A percentile compares a stretch with the other conserved stretches of the same genome.
Evolutionary conservation across 2,797 vertebrate genomes (phyloP).

Genomic region (Sciurus carolinensis): DNA sequence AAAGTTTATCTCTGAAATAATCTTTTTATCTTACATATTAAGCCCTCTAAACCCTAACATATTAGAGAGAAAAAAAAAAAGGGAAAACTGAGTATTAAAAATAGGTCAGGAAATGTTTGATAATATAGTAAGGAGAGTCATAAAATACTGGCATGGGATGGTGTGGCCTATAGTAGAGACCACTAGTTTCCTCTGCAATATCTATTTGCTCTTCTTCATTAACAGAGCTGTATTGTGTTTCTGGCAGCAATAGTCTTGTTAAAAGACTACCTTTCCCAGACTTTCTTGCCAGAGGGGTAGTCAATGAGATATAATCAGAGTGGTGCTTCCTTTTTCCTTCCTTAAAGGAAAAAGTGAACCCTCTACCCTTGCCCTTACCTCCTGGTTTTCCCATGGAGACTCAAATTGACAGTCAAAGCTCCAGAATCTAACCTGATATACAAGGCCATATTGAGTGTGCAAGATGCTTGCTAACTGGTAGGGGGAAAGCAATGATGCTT

Average conservation of each 20-base stretch:
- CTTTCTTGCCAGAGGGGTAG: background rate
- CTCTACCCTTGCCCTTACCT: background rate
- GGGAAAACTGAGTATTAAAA: background rate
- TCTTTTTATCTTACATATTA: background rate
- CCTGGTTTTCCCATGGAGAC: background rate
- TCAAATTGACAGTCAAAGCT: background rate
- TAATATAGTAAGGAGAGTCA: background rate
- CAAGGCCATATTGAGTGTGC: background rate
- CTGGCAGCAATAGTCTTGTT: background rate
- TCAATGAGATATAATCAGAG: background rate
- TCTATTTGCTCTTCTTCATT: background rate
- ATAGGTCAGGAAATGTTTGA: background rate
- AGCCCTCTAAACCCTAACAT: background rate
- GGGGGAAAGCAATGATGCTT: background rate
- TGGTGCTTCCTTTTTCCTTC: background rate
- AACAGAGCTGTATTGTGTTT: background rate
- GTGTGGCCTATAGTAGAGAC: background rate
- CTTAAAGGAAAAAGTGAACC: background rate
- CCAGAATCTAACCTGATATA: background rate
- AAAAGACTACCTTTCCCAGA: conserved; percentile 46
- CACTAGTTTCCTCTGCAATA: background rate
- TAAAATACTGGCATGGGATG: background rate
- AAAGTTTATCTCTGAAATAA: background rate
- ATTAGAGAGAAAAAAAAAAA: background rate
- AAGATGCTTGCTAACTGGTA: background rate